Evolutionary conservation across 2,797 vertebrate genomes (phyloP), one percentile per base, ranked within the genome.

Genomic region (Limosa lapponica): DNA sequence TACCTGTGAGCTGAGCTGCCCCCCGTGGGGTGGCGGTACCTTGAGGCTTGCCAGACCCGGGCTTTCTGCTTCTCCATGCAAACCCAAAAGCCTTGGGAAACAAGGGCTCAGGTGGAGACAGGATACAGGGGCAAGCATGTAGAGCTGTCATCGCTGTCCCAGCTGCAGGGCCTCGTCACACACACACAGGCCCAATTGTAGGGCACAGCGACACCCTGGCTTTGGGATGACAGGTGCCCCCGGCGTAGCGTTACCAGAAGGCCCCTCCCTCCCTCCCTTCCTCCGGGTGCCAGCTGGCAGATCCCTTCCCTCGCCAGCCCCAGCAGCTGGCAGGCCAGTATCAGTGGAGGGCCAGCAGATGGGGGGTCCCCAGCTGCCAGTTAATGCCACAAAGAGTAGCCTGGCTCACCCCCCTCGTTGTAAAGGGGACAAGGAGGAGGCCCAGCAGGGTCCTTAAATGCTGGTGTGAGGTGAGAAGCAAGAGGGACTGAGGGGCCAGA

Each of bases 151-250:
- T 25, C 6, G 3, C 55, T 70, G 43, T 85, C 69, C 46, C 89
- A 94, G 84, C 96, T 88, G 94, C 3, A 15, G 46, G 49, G 37
- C 49, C 34, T 36, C 1, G 0, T 92, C 23, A 25, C 0, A 0
- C 28, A 8, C 66, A 95, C 80, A 96, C 8, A 91, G 52, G 37
- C 43, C 25, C 17, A 1, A 64, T 67, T 95, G 83, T 91, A 57
- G 70, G 78, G 65, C 36, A 81, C 1, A 4, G 57, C n/a, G 61
- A 66, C 16, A 5, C 34, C 30, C 75, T 43, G 54, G 62, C 94
- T 90, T 79, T 82, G 70, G 66, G 59, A 36, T 57, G 83, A 95
- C 96, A 96, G 96, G 51, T 96, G 96, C 36, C 80, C 51, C 23
- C 7, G 4, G 70, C 10, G 0, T 4, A 64, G 83, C 81, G 59